A percentile compares a stretch with the other conserved stretches of the same genome.
Conservation (phyloP, 2,797 vertebrate species). For the Danio jaintianensis region DNA sequence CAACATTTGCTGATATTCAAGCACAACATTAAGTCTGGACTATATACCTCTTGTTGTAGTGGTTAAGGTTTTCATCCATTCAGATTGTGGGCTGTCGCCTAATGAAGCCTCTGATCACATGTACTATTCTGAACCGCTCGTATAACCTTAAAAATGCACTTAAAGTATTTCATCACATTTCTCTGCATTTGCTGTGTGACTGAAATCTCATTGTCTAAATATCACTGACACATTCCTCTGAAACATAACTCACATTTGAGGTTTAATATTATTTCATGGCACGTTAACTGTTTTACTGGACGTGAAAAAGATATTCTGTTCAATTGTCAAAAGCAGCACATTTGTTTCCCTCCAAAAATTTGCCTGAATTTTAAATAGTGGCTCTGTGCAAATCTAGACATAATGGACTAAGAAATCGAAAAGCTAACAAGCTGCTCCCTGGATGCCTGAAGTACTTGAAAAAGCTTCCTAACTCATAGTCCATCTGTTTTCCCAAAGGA, state of each 20-base stretch:
- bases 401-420: background rate
- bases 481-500: conserved; percentile 38
- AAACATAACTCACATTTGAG: background rate
- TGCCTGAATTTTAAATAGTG: background rate
- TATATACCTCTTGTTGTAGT: conserved; percentile 62
- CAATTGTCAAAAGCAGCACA: background rate
- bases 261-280: background rate
- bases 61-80: conserved; percentile 69
- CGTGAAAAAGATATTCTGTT: background rate
- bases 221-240: conserved; percentile 57
- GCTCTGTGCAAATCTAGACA: conserved; percentile 8
- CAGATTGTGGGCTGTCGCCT: conserved; percentile 49
- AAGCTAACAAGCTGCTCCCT: conserved; percentile 26
- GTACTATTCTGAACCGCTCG: conserved; percentile 19
- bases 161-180: conserved; percentile 18
- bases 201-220: conserved; percentile 52
- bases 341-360: background rate
- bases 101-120: conserved; percentile 10
- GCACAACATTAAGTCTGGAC: conserved; percentile 72
- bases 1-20: conserved; percentile 67
- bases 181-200: conserved; percentile 26
- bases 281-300: conserved; percentile 14
- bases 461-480: conserved; percentile 21
- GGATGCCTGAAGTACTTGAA: conserved; percentile 65
- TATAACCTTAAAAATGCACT: conserved; percentile 40